These are phyloP conservation scores for Cyrtonyx montezumae DNA, from an alignment of 2,113 vertebrate genomes.

Conservation along the genomic window DNA sequence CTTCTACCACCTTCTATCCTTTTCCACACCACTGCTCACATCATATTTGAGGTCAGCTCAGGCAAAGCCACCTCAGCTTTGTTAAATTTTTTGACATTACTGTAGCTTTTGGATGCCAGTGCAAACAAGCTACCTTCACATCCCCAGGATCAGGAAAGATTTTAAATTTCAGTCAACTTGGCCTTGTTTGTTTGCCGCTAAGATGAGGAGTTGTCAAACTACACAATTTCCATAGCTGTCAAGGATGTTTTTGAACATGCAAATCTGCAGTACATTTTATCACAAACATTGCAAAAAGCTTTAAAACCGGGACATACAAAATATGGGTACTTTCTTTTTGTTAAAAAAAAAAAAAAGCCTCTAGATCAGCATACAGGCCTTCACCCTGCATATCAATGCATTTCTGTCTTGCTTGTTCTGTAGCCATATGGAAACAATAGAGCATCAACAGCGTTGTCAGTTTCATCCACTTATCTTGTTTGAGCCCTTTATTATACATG, in stretches of 20 bases:
- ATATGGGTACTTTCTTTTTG: slow-evolving; percentile 43
- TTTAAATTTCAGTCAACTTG: slow-evolving; percentile 66
- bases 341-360: neutral
- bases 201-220: slow-evolving; percentile 68
- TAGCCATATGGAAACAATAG: slow-evolving; percentile 32
- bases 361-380: slow-evolving; percentile 23
- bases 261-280: slow-evolving; percentile 66
- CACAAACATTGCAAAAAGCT: slow-evolving; percentile 61
- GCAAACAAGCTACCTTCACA: slow-evolving; percentile 60
- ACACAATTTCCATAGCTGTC: slow-evolving; percentile 71
- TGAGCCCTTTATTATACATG: neutral
- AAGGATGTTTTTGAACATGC: slow-evolving; percentile 68
- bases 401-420: slow-evolving; percentile 31
- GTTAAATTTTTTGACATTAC: slow-evolving; percentile 50
- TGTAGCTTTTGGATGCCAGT: slow-evolving; percentile 40
- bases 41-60: slow-evolving; percentile 59
- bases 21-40: slow-evolving; percentile 31
- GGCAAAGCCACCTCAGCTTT: slow-evolving; percentile 42
- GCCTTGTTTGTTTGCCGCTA: slow-evolving; percentile 64
- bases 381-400: neutral
- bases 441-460: neutral
- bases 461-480: neutral
- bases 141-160: slow-evolving; percentile 39
- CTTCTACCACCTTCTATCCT: neutral
- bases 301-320: slow-evolving; percentile 62